Conservation (phyloP, 2,888 invertebrate genomes). For the Chrysomela aeneicollis region DNA sequence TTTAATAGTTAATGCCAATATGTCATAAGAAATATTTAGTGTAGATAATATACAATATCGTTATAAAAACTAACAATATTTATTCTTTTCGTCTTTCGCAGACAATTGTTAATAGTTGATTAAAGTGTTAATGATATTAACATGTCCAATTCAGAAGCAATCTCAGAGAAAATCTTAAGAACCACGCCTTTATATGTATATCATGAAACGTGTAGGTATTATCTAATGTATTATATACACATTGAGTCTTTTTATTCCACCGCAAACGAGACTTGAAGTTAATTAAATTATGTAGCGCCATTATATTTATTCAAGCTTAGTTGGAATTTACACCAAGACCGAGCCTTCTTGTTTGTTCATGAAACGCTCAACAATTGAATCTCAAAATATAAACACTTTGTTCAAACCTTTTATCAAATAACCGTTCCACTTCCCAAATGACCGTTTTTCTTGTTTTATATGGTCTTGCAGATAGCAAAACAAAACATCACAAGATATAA, state of each 20-base stretch:
- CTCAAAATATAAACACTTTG: not conserved
- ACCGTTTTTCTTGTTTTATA: too few species aligned
- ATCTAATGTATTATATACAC: constrained; percentile 47
- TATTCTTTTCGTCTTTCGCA: constrained; percentile 26
- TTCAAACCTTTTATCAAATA: not conserved
- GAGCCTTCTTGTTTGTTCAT: not conserved
- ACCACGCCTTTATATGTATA: constrained; percentile 51
- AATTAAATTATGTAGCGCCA: too few species aligned
- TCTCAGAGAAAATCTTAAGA: constrained; percentile 51
- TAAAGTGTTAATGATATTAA: constrained; percentile 34
- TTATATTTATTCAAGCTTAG: too few species aligned
- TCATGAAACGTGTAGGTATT: constrained; percentile 51
- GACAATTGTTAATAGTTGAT: constrained; percentile 19
- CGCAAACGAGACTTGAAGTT: not conserved
- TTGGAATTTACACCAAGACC: not conserved
- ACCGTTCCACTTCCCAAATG: too few species aligned
- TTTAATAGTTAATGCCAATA: constrained; percentile 49
- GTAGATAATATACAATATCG: constrained; percentile 50
- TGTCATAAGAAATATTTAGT: constrained; percentile 52
- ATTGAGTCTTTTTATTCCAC: constrained; percentile 39
- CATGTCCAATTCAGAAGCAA: constrained; percentile 37
- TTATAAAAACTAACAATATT: constrained; percentile 56
- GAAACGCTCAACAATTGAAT: not conserved
- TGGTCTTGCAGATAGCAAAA: too few species aligned
- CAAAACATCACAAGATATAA: too few species aligned